Conservation (phyloP, 2,888 invertebrate species). For the Sinelater perroti region DNA sequence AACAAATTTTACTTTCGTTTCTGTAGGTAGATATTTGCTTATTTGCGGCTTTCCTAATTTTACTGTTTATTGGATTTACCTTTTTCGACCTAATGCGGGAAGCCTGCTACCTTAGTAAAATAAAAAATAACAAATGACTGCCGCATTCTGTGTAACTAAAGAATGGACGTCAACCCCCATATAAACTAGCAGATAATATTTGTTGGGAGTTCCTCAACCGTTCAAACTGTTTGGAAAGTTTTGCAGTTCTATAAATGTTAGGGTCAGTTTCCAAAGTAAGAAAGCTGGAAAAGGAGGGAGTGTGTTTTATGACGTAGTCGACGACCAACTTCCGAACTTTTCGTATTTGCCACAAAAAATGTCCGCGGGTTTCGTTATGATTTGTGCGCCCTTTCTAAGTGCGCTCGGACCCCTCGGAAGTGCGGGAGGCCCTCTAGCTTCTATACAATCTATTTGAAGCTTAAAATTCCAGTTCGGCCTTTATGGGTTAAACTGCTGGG, state of each 20-base stretch:
- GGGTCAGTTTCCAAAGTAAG: conserved; percentile 46
- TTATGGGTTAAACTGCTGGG: conserved; percentile 74
- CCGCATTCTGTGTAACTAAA: conserved; percentile 2
- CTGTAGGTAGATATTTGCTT: not conserved
- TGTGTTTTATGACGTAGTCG: conserved; percentile 49
- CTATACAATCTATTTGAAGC: too few relatives aligned
- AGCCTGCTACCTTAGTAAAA: not conserved
- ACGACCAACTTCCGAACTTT: conserved; percentile 47
- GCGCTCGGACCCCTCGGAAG: conserved; percentile 11
- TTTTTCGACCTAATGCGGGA: too few relatives aligned
- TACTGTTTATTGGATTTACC: too few relatives aligned
- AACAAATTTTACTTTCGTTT: conserved; percentile 5
- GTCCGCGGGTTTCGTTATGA: conserved; percentile 23
- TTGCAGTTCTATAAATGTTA: conserved; percentile 48
- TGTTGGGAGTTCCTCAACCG: conserved; percentile 33
- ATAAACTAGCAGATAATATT: conserved; percentile 37
- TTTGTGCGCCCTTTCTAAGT: too few relatives aligned
- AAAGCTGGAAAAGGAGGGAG: conserved; percentile 42
- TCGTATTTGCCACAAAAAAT: conserved; percentile 45
- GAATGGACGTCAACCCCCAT: conserved; percentile 24
- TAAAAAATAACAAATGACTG: conserved; percentile 3
- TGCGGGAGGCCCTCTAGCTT: too few relatives aligned
- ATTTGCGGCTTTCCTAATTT: not conserved
- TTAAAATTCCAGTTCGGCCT: conserved; percentile 76
- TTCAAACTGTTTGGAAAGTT: conserved; percentile 38